phyloP scores from a whole-genome alignment of 1,140 invertebrate species.

The Proctacanthus coquilletti region DNA sequence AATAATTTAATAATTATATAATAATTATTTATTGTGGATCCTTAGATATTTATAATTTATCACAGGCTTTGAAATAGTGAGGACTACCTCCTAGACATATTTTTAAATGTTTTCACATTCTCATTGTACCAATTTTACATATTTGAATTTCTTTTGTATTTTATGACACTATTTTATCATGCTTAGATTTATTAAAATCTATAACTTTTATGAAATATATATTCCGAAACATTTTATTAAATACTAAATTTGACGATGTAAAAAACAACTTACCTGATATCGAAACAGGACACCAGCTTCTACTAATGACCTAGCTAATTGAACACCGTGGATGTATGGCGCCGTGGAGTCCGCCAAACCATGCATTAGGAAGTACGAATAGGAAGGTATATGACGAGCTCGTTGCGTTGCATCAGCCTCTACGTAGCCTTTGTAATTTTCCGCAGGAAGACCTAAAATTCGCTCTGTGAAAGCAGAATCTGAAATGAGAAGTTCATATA shows the following conservation, averaged over 20 bases:
- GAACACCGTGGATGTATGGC: slow-evolving; percentile 81
- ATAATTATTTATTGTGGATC: too few species aligned
- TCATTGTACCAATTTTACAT: too few species aligned
- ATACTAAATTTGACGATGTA: too few species aligned
- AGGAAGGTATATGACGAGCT: slow-evolving; percentile 66
- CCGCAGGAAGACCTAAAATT: slow-evolving; percentile 69
- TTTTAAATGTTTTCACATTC: too few species aligned
- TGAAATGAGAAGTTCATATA: too few species aligned
- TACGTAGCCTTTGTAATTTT: slow-evolving; percentile 86
- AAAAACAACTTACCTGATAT: slow-evolving; percentile 71
- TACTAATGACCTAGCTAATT: slow-evolving; percentile 72
- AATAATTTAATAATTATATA: slow-evolving; percentile 2
- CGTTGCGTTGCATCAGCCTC: slow-evolving; percentile 76
- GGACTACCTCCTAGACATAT: too few species aligned
- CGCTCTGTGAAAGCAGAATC: slow-evolving; percentile 91
- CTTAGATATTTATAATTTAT: too few species aligned
- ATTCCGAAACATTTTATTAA: background rate
- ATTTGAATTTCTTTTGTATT: too few species aligned
- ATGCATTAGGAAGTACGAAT: slow-evolving; percentile 78
- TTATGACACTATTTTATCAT: too few species aligned
- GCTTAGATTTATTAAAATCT: background rate
- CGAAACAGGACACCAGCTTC: slow-evolving; percentile 74
- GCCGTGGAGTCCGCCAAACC: slow-evolving; percentile 75
- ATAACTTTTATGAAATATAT: background rate
- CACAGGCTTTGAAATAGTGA: too few species aligned